Base-by-base conservation (phyloP, 2,888 invertebrate species). In the Limnephilus rhombicus region DNA sequence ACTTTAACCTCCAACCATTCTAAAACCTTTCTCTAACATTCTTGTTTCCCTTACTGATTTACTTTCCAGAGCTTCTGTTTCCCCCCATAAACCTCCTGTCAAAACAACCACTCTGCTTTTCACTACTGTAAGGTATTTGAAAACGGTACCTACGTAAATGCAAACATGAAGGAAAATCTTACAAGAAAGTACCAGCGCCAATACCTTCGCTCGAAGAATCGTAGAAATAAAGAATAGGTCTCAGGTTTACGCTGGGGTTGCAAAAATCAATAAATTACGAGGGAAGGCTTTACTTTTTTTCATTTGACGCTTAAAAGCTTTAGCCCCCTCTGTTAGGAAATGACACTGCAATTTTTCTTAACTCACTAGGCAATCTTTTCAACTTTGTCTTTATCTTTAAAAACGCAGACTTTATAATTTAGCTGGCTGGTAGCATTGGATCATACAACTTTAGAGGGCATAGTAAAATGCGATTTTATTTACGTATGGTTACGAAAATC, bases 261-360 rank as follows among this genome's bases (percentile, higher is more conserved):
- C 24, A 68, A 68, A 68, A 68, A 24, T 68, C 68, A 24, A n/a
- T 68, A 68, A 68, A 68, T 68, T 24, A 68, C 24, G 68, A 24
- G 9, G 68, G 68, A 68, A 68, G 68, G 53, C 68, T n/a, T 68
- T 68, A 24, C 24, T 68, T 24, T 24, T 68, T 24, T 68, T n/a
- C 68, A 2, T 15, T 82, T 82, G 34, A 3, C 34, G 34, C 31
- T 34, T 82, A 34, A 82, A 82, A 82, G 82, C 82, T 82, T 82
- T 82, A n/a, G 82, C 82, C 34, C 82, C 15, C 13, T 31, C 82
- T 9, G 9, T 82, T 82, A 34, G 82, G 34, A 82, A 82, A 82
- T 82, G 82, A 82, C 82, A 82, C 82, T 31, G 82, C 82, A 82
- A 82, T 82, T 82, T 82, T 82, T 82, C 82, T 82, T 34, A 82